Evolutionary conservation across 2,113 vertebrate species (phyloP).

Genomic region (Willisornis vidua): DNA sequence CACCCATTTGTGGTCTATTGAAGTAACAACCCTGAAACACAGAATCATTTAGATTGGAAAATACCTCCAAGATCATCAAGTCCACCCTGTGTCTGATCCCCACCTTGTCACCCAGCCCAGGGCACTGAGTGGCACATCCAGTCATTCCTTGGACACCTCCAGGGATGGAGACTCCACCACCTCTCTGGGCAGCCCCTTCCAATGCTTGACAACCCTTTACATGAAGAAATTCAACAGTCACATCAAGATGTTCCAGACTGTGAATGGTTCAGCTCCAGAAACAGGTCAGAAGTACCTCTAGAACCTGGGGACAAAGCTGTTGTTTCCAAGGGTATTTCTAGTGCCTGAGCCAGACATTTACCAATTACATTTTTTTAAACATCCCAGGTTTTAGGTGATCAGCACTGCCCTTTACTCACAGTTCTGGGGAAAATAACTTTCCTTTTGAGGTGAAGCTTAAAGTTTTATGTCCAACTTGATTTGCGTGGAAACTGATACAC

Average conservation of each 20-base stretch:
- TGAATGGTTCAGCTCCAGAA: background rate
- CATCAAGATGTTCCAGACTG: background rate
- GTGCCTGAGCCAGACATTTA: background rate
- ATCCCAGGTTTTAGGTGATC: background rate
- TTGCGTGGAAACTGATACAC: background rate
- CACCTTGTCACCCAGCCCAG: background rate
- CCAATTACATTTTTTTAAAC: background rate
- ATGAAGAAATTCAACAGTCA: background rate
- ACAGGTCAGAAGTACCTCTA: background rate
- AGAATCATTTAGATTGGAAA: background rate
- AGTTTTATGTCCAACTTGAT: background rate
- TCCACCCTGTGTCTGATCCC: background rate
- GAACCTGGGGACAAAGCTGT: too few relatives aligned
- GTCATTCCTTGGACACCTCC: background rate
- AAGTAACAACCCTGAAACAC: background rate
- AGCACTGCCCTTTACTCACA: background rate
- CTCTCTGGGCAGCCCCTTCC: background rate
- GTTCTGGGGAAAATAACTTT: background rate
- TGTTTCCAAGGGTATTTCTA: background rate
- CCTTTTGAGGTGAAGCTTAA: background rate
- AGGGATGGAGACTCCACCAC: background rate
- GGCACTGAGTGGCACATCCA: fast-evolving
- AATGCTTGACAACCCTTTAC: background rate
- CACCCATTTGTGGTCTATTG: background rate
- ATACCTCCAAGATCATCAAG: background rate